Evolutionary conservation across 2,888 invertebrate genomes (phyloP).

Genomic region (Entomobrya proxima): DNA sequence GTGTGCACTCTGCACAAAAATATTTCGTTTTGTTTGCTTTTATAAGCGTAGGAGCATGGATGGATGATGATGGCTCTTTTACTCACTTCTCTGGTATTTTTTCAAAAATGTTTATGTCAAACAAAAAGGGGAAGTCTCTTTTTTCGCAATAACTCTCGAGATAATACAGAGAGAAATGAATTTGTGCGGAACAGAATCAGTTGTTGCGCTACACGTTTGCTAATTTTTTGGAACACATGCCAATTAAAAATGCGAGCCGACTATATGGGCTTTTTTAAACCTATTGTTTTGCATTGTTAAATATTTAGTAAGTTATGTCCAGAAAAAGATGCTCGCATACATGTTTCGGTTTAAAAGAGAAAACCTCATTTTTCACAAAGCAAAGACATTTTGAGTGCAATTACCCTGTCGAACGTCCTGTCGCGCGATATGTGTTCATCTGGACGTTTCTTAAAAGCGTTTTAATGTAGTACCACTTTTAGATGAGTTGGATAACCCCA

Average conservation of each 20-base stretch:
- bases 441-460: constrained; percentile 13
- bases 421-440: constrained; percentile 14
- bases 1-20: neutral
- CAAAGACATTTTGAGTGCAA: constrained; percentile 1
- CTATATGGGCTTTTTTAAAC: no score
- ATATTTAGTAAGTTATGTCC: no score
- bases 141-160: neutral
- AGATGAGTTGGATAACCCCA: constrained; percentile 19
- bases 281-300: no score
- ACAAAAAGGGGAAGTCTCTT: neutral
- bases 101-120: neutral
- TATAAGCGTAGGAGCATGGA: neutral
- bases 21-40: constrained; percentile 9
- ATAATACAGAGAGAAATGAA: neutral
- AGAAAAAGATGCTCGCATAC: neutral
- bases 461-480: constrained; percentile 20
- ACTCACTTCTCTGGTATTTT: neutral
- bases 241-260: neutral
- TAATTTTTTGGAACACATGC: neutral
- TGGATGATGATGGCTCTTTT: neutral
- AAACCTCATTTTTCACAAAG: neutral
- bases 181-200: constrained; percentile 1
- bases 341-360: neutral
- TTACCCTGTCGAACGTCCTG: neutral
- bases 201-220: neutral